Conservation (phyloP, 2,113 vertebrate species). For the Tychaedon coryphoeus region DNA sequence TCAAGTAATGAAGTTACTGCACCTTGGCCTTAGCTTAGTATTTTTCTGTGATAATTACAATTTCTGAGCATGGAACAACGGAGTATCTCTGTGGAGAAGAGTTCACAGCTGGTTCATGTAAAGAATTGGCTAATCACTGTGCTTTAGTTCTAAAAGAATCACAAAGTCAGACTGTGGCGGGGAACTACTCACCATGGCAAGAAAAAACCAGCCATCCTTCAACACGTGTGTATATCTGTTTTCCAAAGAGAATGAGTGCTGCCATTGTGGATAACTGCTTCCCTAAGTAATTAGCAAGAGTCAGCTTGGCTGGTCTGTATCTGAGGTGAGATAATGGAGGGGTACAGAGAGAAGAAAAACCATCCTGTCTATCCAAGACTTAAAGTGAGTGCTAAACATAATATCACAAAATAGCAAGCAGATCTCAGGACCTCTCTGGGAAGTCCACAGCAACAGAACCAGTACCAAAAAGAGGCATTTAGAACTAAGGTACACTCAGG, state of each 20-base stretch:
- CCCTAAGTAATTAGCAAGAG: background rate
- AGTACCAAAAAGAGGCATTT: background rate
- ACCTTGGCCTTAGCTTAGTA: background rate
- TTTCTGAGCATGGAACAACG: background rate
- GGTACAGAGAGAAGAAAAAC: background rate
- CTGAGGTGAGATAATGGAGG: background rate
- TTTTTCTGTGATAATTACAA: conserved; percentile 11
- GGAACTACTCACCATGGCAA: background rate
- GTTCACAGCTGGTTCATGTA: conserved; percentile 45
- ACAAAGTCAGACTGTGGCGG: background rate
- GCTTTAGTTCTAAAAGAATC: background rate
- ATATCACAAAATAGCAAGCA: background rate
- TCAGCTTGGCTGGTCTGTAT: background rate
- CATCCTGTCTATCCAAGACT: background rate
- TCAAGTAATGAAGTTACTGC: conserved; percentile 6
- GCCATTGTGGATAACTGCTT: background rate
- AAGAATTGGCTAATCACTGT: background rate
- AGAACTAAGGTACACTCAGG: background rate
- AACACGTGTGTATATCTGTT: background rate
- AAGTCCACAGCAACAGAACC: background rate
- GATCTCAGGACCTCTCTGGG: background rate
- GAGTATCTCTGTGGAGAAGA: background rate
- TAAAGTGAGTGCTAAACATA: background rate
- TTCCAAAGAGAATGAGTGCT: background rate
- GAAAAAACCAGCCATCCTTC: background rate